Evolutionary conservation across 2,888 invertebrate species (phyloP), one percentile per base, ranked within the genome.

Genomic region (Anoplius nigerrimus): DNA sequence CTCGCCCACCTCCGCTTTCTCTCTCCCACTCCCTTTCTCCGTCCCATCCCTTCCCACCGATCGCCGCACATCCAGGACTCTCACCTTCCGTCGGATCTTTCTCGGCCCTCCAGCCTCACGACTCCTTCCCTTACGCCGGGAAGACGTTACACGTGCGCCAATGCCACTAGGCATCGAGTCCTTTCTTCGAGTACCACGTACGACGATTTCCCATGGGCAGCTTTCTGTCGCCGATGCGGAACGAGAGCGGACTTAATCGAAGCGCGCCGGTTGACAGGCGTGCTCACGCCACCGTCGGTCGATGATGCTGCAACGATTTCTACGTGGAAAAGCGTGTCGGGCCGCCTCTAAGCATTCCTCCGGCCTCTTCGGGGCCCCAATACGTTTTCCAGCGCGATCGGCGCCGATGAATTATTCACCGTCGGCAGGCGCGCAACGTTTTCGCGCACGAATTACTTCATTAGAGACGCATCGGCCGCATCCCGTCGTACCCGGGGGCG

Each of bases 391-490:
- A 76, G 58, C 66, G 64, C 66, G 62, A 55, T 61, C 56, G 42
- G 34, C n/a, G n/a, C 13, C 66, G 69, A 81, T 84, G 84, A 84
- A 84, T 84, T 79, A 84, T 84, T 84, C 84, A 84, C 76, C 69
- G 57, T 74, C 74, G 46, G 58, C 18, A 69, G 68, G 66, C 66
- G 67, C 76, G 80, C 68, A 78, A 79, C 82, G 83, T 85, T 83
- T 85, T 85, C 83, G 85, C 82, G 80, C 84, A 84, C 82, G 79
- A 84, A 84, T 84, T 84, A 84, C 85, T 85, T 84, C 82, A 83
- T 84, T 85, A 84, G 76, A 71, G 73, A 54, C 67, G 72, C 68
- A n/a, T 74, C 69, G 54, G 62, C 63, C 72, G 77, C 75, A 77
- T 78, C 80, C 79, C 76, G 79, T 72, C 71, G 66, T 59, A 62